Evolutionary conservation across 2,888 invertebrate species (phyloP).

Genomic region (Vanessa cardui): DNA sequence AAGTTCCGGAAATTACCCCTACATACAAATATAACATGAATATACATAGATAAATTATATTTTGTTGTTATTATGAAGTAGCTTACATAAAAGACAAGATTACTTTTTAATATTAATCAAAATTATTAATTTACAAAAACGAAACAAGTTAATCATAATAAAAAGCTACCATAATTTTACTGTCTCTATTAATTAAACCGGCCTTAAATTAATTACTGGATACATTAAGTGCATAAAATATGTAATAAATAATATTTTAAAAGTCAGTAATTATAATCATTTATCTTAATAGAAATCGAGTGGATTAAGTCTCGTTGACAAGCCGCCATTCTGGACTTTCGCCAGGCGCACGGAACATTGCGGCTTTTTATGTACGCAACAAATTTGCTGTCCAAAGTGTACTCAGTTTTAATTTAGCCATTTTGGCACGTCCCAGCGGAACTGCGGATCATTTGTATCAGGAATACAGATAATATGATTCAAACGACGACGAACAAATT

Average conservation of each 20-base stretch:
- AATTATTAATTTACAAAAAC: not conserved
- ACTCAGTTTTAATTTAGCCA: slow-evolving; percentile 77
- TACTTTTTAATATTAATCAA: not conserved
- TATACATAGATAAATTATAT: no score
- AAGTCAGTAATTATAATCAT: slow-evolving; percentile 8
- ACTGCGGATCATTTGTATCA: slow-evolving; percentile 72
- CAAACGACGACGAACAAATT: slow-evolving; percentile 49
- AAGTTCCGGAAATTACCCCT: no score
- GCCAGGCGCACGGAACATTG: slow-evolving; percentile 44
- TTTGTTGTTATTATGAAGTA: no score
- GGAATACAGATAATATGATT: slow-evolving; percentile 69
- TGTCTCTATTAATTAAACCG: not conserved
- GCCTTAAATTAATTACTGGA: not conserved
- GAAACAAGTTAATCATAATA: not conserved
- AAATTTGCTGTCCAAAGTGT: slow-evolving; percentile 57
- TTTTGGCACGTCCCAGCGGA: slow-evolving; percentile 74
- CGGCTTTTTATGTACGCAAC: slow-evolving; percentile 66
- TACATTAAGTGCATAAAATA: not conserved
- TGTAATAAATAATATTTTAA: not conserved
- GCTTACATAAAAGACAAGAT: no score
- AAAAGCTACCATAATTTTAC: not conserved
- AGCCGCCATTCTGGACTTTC: slow-evolving; percentile 37
- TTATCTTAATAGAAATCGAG: slow-evolving; percentile 22
- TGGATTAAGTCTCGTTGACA: slow-evolving; percentile 25
- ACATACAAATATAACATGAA: no score